Conservation (phyloP, 2,113 vertebrate species). For the Raphicerus campestris region DNA sequence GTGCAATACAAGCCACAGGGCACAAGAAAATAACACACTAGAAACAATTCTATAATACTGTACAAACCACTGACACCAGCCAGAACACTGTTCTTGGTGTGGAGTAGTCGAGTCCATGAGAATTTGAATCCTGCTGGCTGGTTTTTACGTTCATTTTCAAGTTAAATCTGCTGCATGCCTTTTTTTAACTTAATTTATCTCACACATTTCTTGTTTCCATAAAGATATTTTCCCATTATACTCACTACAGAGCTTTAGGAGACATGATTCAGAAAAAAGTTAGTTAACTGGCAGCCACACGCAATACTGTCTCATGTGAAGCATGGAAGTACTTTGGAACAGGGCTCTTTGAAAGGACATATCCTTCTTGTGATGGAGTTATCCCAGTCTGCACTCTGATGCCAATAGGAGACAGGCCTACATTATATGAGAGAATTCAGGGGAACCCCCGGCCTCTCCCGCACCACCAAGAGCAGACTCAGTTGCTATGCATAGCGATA, state of each 20-base stretch:
- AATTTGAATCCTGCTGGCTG: background rate
- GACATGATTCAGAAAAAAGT: background rate
- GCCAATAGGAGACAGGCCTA: background rate
- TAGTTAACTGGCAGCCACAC: background rate
- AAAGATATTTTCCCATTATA: background rate
- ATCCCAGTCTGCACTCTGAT: background rate
- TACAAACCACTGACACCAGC: background rate
- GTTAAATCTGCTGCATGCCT: background rate
- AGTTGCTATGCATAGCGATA: background rate
- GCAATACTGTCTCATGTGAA: background rate
- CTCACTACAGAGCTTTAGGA: background rate
- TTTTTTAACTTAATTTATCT: background rate
- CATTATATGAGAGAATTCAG: background rate
- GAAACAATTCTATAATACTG: background rate
- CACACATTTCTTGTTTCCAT: background rate
- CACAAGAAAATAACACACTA: background rate
- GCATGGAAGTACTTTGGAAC: background rate
- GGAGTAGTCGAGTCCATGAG: background rate
- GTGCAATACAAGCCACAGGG: background rate
- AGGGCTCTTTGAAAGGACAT: background rate
- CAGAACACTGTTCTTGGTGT: background rate
- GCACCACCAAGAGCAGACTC: background rate
- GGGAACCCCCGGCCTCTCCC: background rate
- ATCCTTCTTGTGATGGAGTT: accelerated
- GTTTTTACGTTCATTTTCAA: background rate